These are phyloP conservation scores for Tetrapedia diversipes DNA, from an alignment of 2,888 invertebrate genomes.

Conservation along the genomic window DNA sequence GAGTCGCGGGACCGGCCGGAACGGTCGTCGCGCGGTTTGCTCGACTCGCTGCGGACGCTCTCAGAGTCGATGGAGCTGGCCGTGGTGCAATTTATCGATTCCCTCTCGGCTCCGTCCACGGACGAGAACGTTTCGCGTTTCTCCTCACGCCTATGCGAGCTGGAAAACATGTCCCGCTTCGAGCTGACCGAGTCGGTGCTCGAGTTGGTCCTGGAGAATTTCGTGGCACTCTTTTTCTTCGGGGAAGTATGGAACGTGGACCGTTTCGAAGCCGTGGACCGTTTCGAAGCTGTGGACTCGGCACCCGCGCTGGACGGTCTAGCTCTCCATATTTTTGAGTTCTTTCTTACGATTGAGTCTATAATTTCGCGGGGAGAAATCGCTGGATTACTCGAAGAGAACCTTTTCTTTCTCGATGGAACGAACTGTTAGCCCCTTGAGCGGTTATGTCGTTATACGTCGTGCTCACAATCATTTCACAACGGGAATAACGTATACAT, in stretches of 20 bases:
- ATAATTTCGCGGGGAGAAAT: neutral
- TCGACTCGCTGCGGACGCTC: conserved; percentile 59
- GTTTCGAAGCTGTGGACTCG: conserved; percentile 13
- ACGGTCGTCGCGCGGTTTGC: conserved; percentile 52
- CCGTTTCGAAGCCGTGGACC: neutral
- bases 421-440: too few relatives aligned
- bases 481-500: too few relatives aligned
- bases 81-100: conserved; percentile 60
- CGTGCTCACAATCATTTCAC: too few relatives aligned
- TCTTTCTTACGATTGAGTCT: conserved; percentile 17
- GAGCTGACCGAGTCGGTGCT: conserved; percentile 35
- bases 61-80: conserved; percentile 66
- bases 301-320: conserved; percentile 21
- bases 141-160: conserved; percentile 12
- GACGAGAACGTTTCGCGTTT: conserved; percentile 38
- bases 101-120: conserved; percentile 48
- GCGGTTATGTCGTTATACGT: too few relatives aligned
- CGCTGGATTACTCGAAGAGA: neutral
- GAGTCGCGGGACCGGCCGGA: conserved; percentile 57
- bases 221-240: neutral
- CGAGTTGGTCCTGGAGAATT: conserved; percentile 15
- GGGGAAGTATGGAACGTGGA: neutral
- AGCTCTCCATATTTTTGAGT: neutral
- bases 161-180: conserved; percentile 26
- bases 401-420: too few relatives aligned